Conservation (phyloP, 1,140 invertebrate species). For the Acromyrmex echinatior region DNA sequence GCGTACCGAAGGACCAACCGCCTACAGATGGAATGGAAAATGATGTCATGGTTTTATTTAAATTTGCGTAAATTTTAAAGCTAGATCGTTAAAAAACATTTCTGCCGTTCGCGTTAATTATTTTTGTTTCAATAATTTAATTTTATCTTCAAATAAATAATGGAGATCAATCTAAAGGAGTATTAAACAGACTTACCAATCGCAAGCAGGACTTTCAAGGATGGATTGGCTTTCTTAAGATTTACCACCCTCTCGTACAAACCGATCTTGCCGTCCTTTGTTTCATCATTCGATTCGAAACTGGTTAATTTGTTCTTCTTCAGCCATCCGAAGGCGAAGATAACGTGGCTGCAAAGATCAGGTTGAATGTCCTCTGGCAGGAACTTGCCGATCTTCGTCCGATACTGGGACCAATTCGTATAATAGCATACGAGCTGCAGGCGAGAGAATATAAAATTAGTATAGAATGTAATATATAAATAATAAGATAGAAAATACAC, state of each 20-base stretch:
- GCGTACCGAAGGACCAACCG: slow-evolving; percentile 98
- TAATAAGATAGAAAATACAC: no score
- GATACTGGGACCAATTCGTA: slow-evolving; percentile 99
- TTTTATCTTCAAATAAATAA: background rate
- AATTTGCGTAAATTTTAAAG: slow-evolving; percentile 14
- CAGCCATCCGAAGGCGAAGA: slow-evolving; percentile 98
- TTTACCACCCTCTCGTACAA: slow-evolving; percentile 94
- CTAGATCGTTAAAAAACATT: background rate
- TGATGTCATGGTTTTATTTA: background rate
- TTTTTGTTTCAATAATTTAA: slow-evolving; percentile 16
- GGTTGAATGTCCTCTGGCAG: slow-evolving; percentile 97
- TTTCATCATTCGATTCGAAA: slow-evolving; percentile 97
- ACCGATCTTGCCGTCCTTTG: slow-evolving; percentile 96
- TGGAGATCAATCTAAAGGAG: background rate
- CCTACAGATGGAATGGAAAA: slow-evolving; percentile 85
- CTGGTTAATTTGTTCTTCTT: slow-evolving; percentile 97
- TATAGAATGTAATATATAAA: background rate
- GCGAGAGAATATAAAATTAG: background rate
- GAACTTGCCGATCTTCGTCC: slow-evolving; percentile 97
- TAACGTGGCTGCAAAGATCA: slow-evolving; percentile 97
- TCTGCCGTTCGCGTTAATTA: background rate
- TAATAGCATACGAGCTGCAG: slow-evolving; percentile 96
- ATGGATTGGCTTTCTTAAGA: slow-evolving; percentile 95
- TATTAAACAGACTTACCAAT: slow-evolving; percentile 90
- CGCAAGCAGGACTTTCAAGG: slow-evolving; percentile 95